Evolutionary conservation across 1,140 invertebrate genomes (phyloP).

Genomic region (Diorhabda sublineata): DNA sequence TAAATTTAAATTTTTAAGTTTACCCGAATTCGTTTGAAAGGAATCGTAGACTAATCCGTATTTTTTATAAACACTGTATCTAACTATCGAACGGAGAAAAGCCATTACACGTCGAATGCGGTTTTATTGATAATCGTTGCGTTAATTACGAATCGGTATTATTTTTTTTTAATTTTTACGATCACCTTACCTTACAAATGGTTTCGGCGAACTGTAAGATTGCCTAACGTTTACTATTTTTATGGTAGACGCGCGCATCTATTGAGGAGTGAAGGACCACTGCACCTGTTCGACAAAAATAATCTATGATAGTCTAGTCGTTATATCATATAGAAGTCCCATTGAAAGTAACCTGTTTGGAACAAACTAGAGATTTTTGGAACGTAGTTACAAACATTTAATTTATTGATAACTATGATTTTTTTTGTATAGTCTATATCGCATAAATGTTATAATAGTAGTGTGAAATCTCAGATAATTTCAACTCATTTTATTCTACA

Average conservation of each 20-base stretch:
- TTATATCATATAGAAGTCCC: too few species aligned
- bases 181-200: background rate
- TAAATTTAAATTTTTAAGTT: constrained; percentile 28
- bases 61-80: constrained; percentile 44
- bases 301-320: too few species aligned
- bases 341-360: too few species aligned
- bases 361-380: too few species aligned
- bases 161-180: background rate
- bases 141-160: background rate
- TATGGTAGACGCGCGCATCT: background rate
- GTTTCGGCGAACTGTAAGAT: background rate
- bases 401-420: too few species aligned
- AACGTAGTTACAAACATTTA: too few species aligned
- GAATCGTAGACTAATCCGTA: constrained; percentile 38
- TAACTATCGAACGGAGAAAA: constrained; percentile 48
- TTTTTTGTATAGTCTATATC: too few species aligned
- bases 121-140: background rate
- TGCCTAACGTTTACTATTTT: background rate
- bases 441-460: too few species aligned
- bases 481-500: too few species aligned
- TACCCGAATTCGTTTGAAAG: constrained; percentile 31
- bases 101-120: constrained; percentile 41
- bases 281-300: background rate
- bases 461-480: too few species aligned
- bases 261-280: background rate